Percentiles rank a stretch among this genome's conserved stretches.
Conservation (phyloP, 1,140 invertebrate genomes). For the Hyposmocoma kahamanoa region DNA sequence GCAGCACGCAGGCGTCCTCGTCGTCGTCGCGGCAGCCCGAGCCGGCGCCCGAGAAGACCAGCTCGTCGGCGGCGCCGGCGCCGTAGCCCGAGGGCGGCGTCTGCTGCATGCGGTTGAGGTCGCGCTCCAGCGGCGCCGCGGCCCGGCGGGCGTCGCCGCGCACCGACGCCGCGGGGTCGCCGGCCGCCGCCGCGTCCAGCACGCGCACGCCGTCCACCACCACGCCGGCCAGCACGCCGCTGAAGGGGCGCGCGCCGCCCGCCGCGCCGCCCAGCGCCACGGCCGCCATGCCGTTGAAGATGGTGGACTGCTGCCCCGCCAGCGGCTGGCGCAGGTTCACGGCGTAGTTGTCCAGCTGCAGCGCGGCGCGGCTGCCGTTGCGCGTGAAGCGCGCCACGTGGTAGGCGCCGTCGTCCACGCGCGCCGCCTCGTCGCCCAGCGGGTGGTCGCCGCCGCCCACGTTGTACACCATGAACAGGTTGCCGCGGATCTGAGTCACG, state of each 20-base stretch:
- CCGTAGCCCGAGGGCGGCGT: conserved; percentile 89
- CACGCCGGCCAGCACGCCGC: conserved; percentile 90
- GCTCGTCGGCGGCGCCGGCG: conserved; percentile 85
- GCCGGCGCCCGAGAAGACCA: conserved; percentile 91
- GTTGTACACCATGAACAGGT: conserved; percentile 95
- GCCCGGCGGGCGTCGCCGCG: conserved; percentile 84
- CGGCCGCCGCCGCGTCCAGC: conserved; percentile 88
- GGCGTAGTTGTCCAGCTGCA: conserved; percentile 94
- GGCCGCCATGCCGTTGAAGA: conserved; percentile 94
- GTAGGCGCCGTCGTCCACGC: conserved; percentile 95
- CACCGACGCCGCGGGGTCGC: conserved; percentile 82
- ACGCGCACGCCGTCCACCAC: conserved; percentile 90
- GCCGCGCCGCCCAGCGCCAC: conserved; percentile 92
- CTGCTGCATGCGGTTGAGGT: conserved; percentile 89
- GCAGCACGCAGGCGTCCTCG: conserved; percentile 88
- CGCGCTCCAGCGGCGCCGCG: conserved; percentile 81
- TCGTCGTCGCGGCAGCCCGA: conserved; percentile 91
- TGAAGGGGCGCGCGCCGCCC: conserved; percentile 85
- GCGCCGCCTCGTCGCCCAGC: conserved; percentile 89
- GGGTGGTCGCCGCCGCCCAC: conserved; percentile 94
- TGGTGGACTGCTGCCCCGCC: conserved; percentile 91
- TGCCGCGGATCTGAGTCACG: conserved; percentile 89
- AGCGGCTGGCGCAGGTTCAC: conserved; percentile 86
- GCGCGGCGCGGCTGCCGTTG: conserved; percentile 90
- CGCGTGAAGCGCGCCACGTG: conserved; percentile 94